These are phyloP conservation scores for Phymanthus crucifer DNA, from an alignment of 92 coral and sea anemone species.

Conservation along the genomic window DNA sequence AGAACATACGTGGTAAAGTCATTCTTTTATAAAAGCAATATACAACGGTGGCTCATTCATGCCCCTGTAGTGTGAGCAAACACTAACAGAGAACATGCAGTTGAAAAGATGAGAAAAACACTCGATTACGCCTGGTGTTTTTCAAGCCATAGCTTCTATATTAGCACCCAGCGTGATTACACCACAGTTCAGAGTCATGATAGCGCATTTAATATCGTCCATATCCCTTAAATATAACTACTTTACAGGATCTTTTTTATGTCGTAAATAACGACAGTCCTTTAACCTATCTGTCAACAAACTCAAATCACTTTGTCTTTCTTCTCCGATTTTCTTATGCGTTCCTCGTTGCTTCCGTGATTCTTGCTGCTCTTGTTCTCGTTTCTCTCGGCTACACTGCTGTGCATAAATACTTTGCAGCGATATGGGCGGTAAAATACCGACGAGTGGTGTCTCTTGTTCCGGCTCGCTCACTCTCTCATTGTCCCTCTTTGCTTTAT, in stretches of 20 bases:
- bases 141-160: too few species aligned
- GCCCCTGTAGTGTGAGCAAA: too few species aligned
- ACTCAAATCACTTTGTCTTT: neutral
- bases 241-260: neutral
- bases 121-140: too few species aligned
- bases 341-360: neutral
- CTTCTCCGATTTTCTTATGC: neutral
- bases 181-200: too few species aligned
- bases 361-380: neutral
- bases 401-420: slow-evolving; percentile 36
- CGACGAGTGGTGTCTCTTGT: slow-evolving; percentile 11
- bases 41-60: too few species aligned
- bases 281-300: neutral
- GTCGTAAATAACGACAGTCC: slow-evolving; percentile 42
- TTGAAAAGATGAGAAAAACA: too few species aligned
- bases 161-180: too few species aligned
- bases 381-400: neutral
- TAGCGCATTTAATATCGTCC: too few species aligned
- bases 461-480: neutral
- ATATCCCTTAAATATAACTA: too few species aligned
- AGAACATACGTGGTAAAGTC: too few species aligned
- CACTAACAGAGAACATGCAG: too few species aligned
- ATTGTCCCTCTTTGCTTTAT: slow-evolving; percentile 7
- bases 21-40: too few species aligned
- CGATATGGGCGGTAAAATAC: slow-evolving; percentile 29